Base-by-base conservation (phyloP, 2,797 vertebrate genomes). In the Alca torda region DNA sequence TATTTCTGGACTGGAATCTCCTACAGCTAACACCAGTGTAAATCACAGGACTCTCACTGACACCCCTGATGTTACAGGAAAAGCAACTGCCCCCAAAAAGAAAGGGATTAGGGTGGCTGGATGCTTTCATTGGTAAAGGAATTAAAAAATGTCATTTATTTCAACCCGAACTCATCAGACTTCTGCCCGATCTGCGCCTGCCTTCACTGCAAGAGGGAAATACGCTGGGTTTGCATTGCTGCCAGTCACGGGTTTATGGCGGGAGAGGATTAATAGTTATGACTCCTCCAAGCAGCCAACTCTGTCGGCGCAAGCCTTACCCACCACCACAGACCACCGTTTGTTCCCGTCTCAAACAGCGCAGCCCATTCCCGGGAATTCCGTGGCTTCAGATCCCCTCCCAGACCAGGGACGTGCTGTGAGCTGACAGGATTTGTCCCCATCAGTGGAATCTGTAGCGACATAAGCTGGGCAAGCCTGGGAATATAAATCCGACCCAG, bases 331-430 rank as follows among this genome's bases (percentile, higher is more conserved):
- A 85, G 18, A 41, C 5, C 64, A 31, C 48, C 25, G 25, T 6
- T 2, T 17, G 2, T 39, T 80, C 41, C 37, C 33, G 67, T 84
- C 30, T 43, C 70, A 67, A 75, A 43, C 15, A 28, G 13, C 0
- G 0, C 69, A 86, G n/a, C 60, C 11, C 2, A 4, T 4, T 72
- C 54, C 35, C 0, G 1, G 76, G 41, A 24, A 68, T 64, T 11
- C 0, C 0, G 15, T 21, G 59, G 45, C 41, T 89, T 72, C 0
- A 0, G 28, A 53, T 59, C 20, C 26, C 26, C 30, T 41, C 54
- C 53, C 37, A 78, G 37, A 35, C 6, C n/a, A 10, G 50, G 56
- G 60, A 50, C 2, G 4, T 48, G 11, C 57, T 28, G 10, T 3
- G 13, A 48, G 30, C 15, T 7, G 3, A 24, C 50, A 68, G 45